A percentile compares a stretch with the other conserved stretches of the same genome.
These are phyloP conservation scores for Neopipo cinnamomea DNA, from an alignment of 2,113 vertebrate species.

Conservation along the genomic window DNA sequence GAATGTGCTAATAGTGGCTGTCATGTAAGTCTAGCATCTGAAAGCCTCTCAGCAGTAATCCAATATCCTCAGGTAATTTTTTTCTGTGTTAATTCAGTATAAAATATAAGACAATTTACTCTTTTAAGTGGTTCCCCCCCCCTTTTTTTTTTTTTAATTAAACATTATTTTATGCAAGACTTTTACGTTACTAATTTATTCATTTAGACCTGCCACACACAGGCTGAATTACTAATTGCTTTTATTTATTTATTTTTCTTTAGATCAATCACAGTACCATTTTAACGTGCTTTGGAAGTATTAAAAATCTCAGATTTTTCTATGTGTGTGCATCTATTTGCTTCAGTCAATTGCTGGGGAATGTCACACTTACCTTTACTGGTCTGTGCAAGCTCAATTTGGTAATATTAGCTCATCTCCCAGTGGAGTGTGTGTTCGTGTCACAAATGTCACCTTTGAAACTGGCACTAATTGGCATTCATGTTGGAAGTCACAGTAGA, in stretches of 20 bases:
- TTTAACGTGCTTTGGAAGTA: neutral
- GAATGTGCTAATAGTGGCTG: slow-evolving; percentile 16
- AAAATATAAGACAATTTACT: slow-evolving; percentile 40
- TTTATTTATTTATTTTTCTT: slow-evolving; percentile 37
- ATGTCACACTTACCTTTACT: slow-evolving; percentile 1
- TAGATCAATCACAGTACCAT: neutral
- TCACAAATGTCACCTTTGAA: slow-evolving; percentile 42
- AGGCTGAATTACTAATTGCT: slow-evolving; percentile 1
- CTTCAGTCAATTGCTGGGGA: slow-evolving; percentile 18
- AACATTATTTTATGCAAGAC: slow-evolving; percentile 50
- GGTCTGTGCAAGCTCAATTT: slow-evolving; percentile 6
- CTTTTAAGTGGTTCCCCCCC: neutral
- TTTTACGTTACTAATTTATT: slow-evolving; percentile 64
- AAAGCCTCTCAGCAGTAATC: slow-evolving; percentile 17
- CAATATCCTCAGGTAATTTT: slow-evolving; percentile 15
- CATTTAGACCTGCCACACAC: neutral
- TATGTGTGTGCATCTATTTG: neutral
- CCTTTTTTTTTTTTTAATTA: neutral
- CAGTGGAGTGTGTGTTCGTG: neutral
- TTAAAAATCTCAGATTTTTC: neutral
- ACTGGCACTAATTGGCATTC: slow-evolving; percentile 64
- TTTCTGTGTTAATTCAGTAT: slow-evolving; percentile 32
- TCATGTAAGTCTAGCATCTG: neutral
- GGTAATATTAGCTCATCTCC: slow-evolving; percentile 26
- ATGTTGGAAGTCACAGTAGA: slow-evolving; percentile 40